A percentile compares a stretch with the other conserved stretches of the same genome.
Evolutionary conservation across 2,888 invertebrate genomes (phyloP).

Genomic region (Tachina lurida): DNA sequence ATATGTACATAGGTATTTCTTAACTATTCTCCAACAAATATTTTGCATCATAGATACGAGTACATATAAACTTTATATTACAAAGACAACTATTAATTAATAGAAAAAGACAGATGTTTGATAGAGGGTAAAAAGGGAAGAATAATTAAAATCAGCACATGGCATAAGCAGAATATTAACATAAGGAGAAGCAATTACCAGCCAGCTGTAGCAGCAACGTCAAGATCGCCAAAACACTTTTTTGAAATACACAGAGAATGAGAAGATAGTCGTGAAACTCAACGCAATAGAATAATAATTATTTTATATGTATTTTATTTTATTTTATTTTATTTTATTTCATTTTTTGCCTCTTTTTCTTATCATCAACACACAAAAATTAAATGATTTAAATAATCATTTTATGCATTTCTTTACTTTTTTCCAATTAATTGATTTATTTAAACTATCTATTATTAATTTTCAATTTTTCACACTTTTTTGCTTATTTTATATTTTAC

Average conservation of each 20-base stretch:
- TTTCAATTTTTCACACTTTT: constrained; percentile 2
- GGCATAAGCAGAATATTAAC: constrained; percentile 29
- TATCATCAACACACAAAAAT: constrained; percentile 23
- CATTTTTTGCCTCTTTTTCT: neutral
- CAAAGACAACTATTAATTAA: constrained; percentile 15
- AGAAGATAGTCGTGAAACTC: constrained; percentile 6
- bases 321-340: neutral
- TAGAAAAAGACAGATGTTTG: neutral
- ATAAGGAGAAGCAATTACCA: constrained; percentile 5
- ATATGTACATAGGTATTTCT: neutral
- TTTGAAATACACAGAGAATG: constrained; percentile 18
- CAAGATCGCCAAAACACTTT: constrained; percentile 33
- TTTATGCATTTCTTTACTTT: constrained; percentile 9
- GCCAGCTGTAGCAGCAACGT: constrained; percentile 24
- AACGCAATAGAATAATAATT: constrained; percentile 18
- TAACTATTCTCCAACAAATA: neutral
- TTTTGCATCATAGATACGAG: too few species aligned
- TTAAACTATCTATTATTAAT: constrained; percentile 11
- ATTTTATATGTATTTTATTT: constrained; percentile 16
- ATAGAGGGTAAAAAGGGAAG: neutral
- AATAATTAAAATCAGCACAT: constrained; percentile 47
- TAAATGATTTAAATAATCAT: constrained; percentile 17
- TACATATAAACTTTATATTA: too few species aligned
- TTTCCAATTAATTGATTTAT: constrained; percentile 20
- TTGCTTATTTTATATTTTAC: constrained; percentile 3